These are phyloP conservation scores for Eucera pruinosa DNA, from an alignment of 2,888 invertebrate genomes.

Conservation along the genomic window DNA sequence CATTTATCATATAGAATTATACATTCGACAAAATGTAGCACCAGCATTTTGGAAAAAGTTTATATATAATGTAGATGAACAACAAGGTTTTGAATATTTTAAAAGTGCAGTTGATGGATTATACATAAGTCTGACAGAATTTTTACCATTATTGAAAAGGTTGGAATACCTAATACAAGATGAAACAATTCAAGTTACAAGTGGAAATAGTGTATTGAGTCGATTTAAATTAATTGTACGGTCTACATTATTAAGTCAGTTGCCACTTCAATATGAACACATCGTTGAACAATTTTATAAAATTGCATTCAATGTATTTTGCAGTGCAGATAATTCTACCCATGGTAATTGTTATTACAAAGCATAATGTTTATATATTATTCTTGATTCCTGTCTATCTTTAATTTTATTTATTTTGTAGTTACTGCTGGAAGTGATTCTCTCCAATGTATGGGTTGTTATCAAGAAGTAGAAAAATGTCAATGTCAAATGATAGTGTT, in stretches of 20 bases:
- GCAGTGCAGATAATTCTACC: conserved; percentile 78
- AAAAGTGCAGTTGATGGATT: conserved; percentile 88
- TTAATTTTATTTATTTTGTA: conserved; percentile 39
- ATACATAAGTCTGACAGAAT: conserved; percentile 86
- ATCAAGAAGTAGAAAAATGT: conserved; percentile 87
- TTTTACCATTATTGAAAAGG: conserved; percentile 86
- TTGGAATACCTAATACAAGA: conserved; percentile 85
- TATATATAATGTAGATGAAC: conserved; percentile 85
- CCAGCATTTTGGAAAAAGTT: conserved; percentile 90
- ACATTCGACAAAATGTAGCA: conserved; percentile 87
- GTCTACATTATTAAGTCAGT: conserved; percentile 89
- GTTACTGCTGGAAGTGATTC: conserved; percentile 85
- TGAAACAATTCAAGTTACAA: conserved; percentile 79
- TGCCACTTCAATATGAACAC: conserved; percentile 89
- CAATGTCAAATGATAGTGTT: conserved; percentile 88
- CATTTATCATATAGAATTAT: conserved; percentile 86
- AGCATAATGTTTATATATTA: conserved; percentile 10
- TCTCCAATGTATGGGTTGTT: conserved; percentile 90
- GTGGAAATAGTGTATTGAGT: conserved; percentile 85
- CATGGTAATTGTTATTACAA: conserved; percentile 65
- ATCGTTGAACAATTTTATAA: conserved; percentile 91
- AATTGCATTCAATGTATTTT: conserved; percentile 90
- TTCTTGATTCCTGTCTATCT: not conserved
- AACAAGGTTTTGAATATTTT: conserved; percentile 88
- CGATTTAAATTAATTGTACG: conserved; percentile 88